A percentile compares a stretch with the other conserved stretches of the same genome.
phyloP scores from a whole-genome alignment of 2,113 vertebrate species.

The Megaceryle maxima region DNA sequence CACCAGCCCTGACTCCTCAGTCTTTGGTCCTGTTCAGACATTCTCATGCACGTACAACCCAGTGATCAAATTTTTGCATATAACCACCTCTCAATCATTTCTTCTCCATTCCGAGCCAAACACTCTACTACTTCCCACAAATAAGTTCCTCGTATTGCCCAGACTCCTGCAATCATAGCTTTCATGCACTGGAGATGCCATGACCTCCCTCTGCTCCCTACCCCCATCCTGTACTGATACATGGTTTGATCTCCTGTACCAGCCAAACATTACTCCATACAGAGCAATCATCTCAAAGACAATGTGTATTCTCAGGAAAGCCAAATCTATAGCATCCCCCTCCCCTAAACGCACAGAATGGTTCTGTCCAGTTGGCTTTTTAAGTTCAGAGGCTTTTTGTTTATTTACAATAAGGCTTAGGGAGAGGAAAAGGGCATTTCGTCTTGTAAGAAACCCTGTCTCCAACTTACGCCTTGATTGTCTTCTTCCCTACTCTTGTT shows the following conservation, averaged over 20 bases:
- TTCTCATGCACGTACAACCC: neutral
- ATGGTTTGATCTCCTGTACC: neutral
- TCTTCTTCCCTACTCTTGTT: neutral
- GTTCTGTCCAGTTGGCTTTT: neutral
- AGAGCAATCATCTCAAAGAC: neutral
- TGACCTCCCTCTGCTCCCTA: neutral
- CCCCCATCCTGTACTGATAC: neutral
- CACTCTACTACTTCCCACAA: neutral
- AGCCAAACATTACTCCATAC: neutral
- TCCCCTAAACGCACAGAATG: neutral
- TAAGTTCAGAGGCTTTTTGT: neutral
- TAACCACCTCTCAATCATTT: neutral
- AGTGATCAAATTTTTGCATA: neutral
- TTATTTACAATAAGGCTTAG: conserved; percentile 11
- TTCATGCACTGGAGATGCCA: neutral
- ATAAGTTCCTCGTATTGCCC: neutral
- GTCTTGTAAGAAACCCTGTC: neutral
- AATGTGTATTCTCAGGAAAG: neutral
- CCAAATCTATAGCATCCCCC: neutral
- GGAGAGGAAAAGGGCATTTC: neutral
- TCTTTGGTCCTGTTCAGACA: neutral
- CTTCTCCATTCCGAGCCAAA: neutral
- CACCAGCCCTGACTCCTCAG: neutral
- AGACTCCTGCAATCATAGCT: neutral
- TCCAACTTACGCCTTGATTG: neutral